A percentile compares a stretch with the other conserved stretches of the same genome.
phyloP scores from a whole-genome alignment of 2,113 vertebrate species.

The Nothoprocta pentlandii region DNA sequence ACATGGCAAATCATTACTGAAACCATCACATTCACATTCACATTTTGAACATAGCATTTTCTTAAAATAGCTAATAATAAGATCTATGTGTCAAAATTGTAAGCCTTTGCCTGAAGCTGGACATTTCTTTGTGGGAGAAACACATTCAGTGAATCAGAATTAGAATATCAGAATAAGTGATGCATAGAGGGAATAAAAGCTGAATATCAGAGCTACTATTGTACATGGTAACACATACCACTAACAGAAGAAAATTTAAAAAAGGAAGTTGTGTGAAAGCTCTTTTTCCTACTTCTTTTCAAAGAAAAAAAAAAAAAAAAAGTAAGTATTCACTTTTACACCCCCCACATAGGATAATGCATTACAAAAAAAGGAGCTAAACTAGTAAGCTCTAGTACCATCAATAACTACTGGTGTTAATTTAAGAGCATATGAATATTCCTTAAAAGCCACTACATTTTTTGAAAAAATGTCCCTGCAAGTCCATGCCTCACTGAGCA shows the following conservation, averaged over 20 bases:
- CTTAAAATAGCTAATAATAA: neutral
- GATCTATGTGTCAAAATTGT: neutral
- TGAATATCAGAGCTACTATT: neutral
- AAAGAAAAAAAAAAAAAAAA: accelerated
- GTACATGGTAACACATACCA: neutral
- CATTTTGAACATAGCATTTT: neutral
- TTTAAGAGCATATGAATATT: neutral
- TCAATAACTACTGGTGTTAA: neutral
- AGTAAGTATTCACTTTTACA: neutral
- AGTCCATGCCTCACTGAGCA: neutral
- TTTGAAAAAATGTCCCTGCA: neutral
- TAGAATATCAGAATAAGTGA: constrained; percentile 10
- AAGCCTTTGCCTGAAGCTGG: neutral
- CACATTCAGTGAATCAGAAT: neutral
- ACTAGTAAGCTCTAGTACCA: neutral
- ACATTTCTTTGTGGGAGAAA: neutral
- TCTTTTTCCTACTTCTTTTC: neutral
- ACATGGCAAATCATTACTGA: neutral
- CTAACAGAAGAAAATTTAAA: neutral
- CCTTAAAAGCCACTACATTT: neutral
- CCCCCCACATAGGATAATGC: neutral
- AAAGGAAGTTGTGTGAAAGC: neutral
- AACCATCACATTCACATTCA: neutral
- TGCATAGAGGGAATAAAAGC: neutral
- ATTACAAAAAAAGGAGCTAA: neutral